Evolutionary conservation across 1,140 invertebrate genomes (phyloP).

Genomic region (Drosophila bifasciata): DNA sequence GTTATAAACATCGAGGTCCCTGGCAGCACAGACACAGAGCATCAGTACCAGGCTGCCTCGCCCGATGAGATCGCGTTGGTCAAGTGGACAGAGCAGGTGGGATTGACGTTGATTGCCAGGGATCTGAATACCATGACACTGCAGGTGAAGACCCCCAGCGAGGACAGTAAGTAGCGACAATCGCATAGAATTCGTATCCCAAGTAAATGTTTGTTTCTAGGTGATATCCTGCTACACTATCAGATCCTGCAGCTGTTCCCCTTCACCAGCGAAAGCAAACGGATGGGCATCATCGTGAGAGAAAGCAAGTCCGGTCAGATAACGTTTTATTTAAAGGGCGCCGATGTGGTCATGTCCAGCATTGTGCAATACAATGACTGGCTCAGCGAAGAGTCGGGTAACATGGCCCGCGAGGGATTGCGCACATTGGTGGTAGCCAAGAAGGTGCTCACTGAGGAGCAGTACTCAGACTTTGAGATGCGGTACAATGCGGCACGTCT

Average conservation of each 20-base stretch:
- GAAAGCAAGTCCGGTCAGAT: slow-evolving; percentile 94
- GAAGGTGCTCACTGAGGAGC: slow-evolving; percentile 94
- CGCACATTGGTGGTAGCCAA: slow-evolving; percentile 98
- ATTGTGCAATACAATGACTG: slow-evolving; percentile 98
- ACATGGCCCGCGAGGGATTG: slow-evolving; percentile 98
- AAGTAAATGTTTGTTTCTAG: slow-evolving; percentile 22
- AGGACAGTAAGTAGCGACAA: slow-evolving; percentile 56
- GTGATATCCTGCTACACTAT: slow-evolving; percentile 90
- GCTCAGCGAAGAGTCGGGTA: slow-evolving; percentile 97
- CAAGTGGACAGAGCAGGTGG: slow-evolving; percentile 91
- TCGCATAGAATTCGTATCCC: too few species aligned
- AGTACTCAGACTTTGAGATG: slow-evolving; percentile 96
- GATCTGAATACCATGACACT: slow-evolving; percentile 90
- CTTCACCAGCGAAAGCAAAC: slow-evolving; percentile 98
- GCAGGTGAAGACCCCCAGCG: slow-evolving; percentile 73
- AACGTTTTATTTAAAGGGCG: slow-evolving; percentile 98
- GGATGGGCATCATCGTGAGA: slow-evolving; percentile 99
- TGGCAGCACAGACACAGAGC: slow-evolving; percentile 73
- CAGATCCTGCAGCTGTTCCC: slow-evolving; percentile 98
- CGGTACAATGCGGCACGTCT: slow-evolving; percentile 94
- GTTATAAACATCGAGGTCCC: slow-evolving; percentile 84
- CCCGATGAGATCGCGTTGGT: slow-evolving; percentile 96
- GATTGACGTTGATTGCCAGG: slow-evolving; percentile 91
- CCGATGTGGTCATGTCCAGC: slow-evolving; percentile 96
- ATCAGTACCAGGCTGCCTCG: slow-evolving; percentile 93